Percentiles rank a stretch among this genome's conserved stretches.
Evolutionary conservation across 1,140 invertebrate genomes (phyloP).

Genomic region (Eupristina koningsbergeri): DNA sequence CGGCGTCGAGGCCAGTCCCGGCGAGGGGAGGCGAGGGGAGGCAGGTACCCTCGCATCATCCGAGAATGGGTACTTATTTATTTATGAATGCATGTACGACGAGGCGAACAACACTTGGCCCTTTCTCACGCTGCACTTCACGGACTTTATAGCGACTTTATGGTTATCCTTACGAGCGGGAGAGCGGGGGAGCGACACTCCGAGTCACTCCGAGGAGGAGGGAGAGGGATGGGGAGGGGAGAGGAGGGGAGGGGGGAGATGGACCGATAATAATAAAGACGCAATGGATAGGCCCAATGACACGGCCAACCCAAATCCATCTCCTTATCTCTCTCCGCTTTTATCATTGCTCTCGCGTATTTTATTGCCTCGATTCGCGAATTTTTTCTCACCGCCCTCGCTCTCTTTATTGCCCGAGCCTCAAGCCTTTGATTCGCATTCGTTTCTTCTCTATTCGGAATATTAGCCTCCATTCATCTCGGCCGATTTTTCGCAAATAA

Average conservation of each 20-base stretch:
- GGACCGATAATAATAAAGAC: constrained; percentile 43
- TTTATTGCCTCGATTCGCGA: not conserved
- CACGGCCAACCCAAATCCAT: not conserved
- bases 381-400: not conserved
- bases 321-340: not conserved
- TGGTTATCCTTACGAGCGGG: constrained; percentile 38
- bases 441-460: not conserved
- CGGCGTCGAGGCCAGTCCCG: no score
- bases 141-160: constrained; percentile 48
- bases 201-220: not conserved
- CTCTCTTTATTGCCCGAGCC: not conserved
- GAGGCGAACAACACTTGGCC: constrained; percentile 49
- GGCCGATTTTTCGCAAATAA: not conserved
- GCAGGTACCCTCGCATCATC: no score
- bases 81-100: constrained; percentile 48
- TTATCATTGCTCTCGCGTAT: not conserved
- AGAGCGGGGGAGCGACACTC: not conserved
- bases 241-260: not conserved
- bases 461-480: not conserved
- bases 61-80: constrained; percentile 36
- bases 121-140: constrained; percentile 54
- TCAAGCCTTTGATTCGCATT: not conserved
- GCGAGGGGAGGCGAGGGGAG: not conserved
- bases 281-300: constrained; percentile 20
- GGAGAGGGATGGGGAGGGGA: not conserved